Evolutionary conservation across 2,888 invertebrate genomes (phyloP).

Genomic region (Deilephila elpenor): DNA sequence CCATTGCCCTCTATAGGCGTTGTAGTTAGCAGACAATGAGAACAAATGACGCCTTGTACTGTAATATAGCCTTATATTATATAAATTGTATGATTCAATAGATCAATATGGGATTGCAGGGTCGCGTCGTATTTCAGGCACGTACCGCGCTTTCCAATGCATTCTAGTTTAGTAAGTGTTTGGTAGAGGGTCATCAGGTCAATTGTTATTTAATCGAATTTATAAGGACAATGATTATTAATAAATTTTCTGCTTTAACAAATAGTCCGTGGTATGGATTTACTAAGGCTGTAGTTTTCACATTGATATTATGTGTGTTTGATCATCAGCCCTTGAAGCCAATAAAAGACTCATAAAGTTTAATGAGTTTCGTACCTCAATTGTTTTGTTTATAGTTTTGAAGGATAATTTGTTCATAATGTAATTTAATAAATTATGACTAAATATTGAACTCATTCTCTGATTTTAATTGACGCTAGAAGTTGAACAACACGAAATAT

Average conservation of each 20-base stretch:
- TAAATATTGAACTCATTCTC: no score
- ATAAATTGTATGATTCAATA: slow-evolving; percentile 30
- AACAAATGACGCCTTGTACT: slow-evolving; percentile 16
- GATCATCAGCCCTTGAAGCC: no score
- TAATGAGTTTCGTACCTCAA: no score
- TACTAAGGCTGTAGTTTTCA: no score
- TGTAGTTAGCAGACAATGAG: slow-evolving; percentile 5
- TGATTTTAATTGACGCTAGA: no score
- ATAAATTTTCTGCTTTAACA: neutral
- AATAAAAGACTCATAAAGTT: no score
- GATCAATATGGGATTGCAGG: slow-evolving; percentile 25
- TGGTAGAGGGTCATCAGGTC: neutral
- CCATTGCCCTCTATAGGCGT: neutral
- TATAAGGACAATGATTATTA: neutral
- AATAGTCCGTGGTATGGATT: no score
- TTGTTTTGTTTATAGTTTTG: no score
- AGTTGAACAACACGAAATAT: no score
- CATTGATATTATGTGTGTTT: no score
- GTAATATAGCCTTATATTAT: slow-evolving; percentile 20
- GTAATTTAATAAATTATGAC: no score
- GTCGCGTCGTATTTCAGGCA: slow-evolving; percentile 18
- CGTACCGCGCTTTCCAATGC: slow-evolving; percentile 24
- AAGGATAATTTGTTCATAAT: no score
- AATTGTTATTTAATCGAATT: slow-evolving; percentile 15
- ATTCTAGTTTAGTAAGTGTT: slow-evolving; percentile 29